These are phyloP conservation scores for Drosophila asahinai DNA, from an alignment of 1,140 invertebrate species.

Conservation along the genomic window DNA sequence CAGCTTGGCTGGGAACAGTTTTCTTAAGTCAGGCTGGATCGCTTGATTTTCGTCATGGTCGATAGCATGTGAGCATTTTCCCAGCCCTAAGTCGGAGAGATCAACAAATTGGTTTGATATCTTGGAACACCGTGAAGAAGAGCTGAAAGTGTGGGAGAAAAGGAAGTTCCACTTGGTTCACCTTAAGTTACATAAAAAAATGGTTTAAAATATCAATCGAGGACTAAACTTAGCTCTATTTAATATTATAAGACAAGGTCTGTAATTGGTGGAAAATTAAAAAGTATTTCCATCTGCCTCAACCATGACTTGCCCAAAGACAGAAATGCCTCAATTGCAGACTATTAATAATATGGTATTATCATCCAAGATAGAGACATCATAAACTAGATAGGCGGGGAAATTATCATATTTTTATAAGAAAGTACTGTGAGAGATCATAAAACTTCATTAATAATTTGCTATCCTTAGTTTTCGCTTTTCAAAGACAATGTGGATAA, in stretches of 20 bases:
- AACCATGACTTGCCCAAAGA: slow-evolving; percentile 50
- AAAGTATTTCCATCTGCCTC: slow-evolving; percentile 24
- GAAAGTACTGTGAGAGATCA: slow-evolving; percentile 38
- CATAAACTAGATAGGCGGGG: slow-evolving; percentile 33
- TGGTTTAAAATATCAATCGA: neutral
- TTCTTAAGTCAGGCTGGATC: slow-evolving; percentile 18
- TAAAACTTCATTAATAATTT: slow-evolving; percentile 71
- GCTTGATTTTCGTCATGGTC: slow-evolving; percentile 30
- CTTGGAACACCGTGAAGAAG: slow-evolving; percentile 13
- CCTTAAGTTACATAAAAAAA: neutral
- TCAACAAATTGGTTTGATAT: slow-evolving; percentile 32
- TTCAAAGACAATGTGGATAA: slow-evolving; percentile 26
- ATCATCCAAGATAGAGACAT: slow-evolving; percentile 62
- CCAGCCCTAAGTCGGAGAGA: slow-evolving; percentile 17
- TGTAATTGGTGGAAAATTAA: neutral
- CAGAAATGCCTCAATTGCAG: slow-evolving; percentile 29
- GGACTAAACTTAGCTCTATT: neutral
- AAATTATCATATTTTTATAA: slow-evolving; percentile 64
- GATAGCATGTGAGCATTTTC: slow-evolving; percentile 36
- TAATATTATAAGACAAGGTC: neutral
- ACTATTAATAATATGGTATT: slow-evolving; percentile 41
- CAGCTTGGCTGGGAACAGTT: slow-evolving; percentile 28
- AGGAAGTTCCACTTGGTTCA: slow-evolving; percentile 5
- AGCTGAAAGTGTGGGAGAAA: neutral
- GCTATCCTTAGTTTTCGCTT: slow-evolving; percentile 42